Conservation (phyloP, 2,797 vertebrate genomes). For the Sternarchorhynchus goeldii region DNA sequence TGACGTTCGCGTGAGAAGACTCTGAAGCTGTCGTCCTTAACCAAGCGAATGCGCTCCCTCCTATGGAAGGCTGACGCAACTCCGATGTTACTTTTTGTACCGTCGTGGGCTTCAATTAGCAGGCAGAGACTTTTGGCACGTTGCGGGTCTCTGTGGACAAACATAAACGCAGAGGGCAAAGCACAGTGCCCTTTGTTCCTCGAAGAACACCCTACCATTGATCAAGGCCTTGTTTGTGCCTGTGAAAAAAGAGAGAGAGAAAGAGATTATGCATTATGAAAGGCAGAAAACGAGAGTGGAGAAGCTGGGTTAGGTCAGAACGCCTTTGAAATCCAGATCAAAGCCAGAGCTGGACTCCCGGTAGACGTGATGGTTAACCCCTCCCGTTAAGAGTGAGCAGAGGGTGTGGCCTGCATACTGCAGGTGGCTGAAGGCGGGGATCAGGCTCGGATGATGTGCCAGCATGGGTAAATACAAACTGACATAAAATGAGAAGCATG, state of each 20-base stretch:
- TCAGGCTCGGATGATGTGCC: no score
- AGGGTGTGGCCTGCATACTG: not conserved
- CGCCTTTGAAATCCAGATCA: slow-evolving; percentile 56
- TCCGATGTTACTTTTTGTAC: slow-evolving; percentile 28
- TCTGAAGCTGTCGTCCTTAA: slow-evolving; percentile 17
- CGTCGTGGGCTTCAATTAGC: slow-evolving; percentile 40
- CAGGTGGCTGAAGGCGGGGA: slow-evolving; percentile 12
- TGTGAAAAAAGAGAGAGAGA: slow-evolving; percentile 11
- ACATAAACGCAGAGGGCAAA: slow-evolving; percentile 40
- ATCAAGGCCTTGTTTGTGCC: slow-evolving; percentile 50
- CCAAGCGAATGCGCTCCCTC: slow-evolving; percentile 17
- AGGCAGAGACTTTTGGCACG: slow-evolving; percentile 15
- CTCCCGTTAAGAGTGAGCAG: slow-evolving; percentile 25
- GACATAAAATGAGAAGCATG: slow-evolving; percentile 4
- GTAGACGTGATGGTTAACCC: slow-evolving; percentile 37
- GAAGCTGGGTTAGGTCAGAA: slow-evolving; percentile 40
- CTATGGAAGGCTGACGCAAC: slow-evolving; percentile 35
- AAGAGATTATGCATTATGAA: slow-evolving; percentile 29
- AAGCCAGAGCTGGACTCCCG: slow-evolving; percentile 41
- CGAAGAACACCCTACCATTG: slow-evolving; percentile 48
- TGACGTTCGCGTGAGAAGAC: not conserved
- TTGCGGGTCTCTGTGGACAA: slow-evolving; percentile 39
- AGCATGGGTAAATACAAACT: slow-evolving; percentile 16
- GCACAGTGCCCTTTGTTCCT: slow-evolving; percentile 43
- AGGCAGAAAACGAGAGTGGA: slow-evolving; percentile 16